Percentiles rank a stretch among this genome's conserved stretches.
Evolutionary conservation across 2,797 vertebrate genomes (phyloP).

Genomic region (Eulemur rubriventer): DNA sequence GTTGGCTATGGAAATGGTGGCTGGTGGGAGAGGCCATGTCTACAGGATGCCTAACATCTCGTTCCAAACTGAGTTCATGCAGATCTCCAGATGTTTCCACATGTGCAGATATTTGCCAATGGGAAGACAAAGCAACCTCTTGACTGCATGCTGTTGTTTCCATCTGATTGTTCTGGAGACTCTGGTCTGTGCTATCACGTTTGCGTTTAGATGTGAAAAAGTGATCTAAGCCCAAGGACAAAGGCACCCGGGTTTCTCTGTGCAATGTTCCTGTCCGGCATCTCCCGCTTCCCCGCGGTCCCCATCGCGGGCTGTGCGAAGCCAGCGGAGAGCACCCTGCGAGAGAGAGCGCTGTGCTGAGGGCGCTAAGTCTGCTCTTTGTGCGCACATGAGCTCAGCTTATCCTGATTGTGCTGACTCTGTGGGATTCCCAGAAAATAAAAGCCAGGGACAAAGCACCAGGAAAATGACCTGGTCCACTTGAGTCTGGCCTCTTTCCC

Average conservation of each 20-base stretch:
- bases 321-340: neutral
- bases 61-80: neutral
- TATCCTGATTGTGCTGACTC: neutral
- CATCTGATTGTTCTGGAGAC: neutral
- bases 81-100: neutral
- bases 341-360: neutral
- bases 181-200: neutral
- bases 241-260: neutral
- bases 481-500: neutral
- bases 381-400: neutral
- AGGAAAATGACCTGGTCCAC: neutral
- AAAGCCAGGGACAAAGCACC: neutral
- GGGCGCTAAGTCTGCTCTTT: neutral
- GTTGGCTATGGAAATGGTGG: neutral
- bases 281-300: fast-evolving
- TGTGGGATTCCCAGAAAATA: constrained; percentile 1
- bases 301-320: fast-evolving
- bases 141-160: too few species aligned
- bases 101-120: neutral
- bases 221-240: neutral
- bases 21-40: neutral
- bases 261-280: fast-evolving
- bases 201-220: neutral
- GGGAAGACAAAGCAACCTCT: neutral
- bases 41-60: neutral